Percentiles rank a stretch among this genome's conserved stretches.
Evolutionary conservation across 1,140 invertebrate species (phyloP).

Genomic region (Myzus persicae): DNA sequence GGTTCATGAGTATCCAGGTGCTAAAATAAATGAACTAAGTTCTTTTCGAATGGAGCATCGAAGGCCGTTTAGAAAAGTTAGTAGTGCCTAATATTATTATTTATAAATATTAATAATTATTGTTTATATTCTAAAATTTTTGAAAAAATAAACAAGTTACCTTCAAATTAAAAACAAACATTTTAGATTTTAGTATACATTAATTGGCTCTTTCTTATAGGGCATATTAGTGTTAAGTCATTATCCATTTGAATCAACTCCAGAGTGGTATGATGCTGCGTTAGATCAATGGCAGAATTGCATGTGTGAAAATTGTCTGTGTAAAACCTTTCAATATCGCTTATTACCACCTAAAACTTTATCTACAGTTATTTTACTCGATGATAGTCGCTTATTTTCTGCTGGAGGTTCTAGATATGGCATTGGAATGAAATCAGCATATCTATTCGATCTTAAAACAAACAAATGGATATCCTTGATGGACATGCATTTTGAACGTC

Average conservation of each 20-base stretch:
- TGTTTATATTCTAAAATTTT: not conserved
- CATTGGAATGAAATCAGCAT: not conserved
- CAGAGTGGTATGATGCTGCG: constrained; percentile 37
- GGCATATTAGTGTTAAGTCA: constrained; percentile 38
- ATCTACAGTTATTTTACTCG: not conserved
- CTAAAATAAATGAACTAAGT: constrained; percentile 26
- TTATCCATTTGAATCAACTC: constrained; percentile 5
- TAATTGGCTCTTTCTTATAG: not conserved
- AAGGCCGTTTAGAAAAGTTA: constrained; percentile 39
- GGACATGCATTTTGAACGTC: not conserved
- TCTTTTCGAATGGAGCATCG: constrained; percentile 46
- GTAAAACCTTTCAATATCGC: not conserved
- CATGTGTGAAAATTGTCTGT: constrained; percentile 35
- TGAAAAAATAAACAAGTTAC: not conserved
- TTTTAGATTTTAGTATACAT: not conserved
- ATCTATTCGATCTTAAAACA: not conserved
- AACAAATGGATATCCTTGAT: not conserved
- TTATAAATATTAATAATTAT: too few relatives aligned
- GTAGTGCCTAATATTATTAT: not conserved
- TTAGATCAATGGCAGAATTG: constrained; percentile 37
- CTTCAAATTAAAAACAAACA: not conserved
- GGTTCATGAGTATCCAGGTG: not conserved
- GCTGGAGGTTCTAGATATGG: not conserved
- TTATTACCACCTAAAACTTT: not conserved
- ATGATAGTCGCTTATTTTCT: constrained; percentile 24